A percentile compares a stretch with the other conserved stretches of the same genome.
Conservation (phyloP, 2,113 vertebrate genomes). For the Trematomus loennbergii region DNA sequence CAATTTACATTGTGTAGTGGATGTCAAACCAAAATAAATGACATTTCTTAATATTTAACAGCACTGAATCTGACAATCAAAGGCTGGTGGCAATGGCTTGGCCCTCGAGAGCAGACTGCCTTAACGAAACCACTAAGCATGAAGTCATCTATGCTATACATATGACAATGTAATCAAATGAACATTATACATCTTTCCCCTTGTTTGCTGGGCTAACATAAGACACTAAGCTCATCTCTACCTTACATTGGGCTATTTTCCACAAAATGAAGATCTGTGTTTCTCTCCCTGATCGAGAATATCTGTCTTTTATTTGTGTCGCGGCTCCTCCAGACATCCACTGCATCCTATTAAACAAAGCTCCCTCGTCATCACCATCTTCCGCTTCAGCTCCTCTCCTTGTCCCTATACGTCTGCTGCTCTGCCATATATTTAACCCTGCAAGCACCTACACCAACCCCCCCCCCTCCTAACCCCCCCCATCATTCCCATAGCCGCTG, state of each 20-base stretch:
- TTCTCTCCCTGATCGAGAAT: not conserved
- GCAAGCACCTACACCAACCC: conserved; percentile 48
- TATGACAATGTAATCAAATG: conserved; percentile 31
- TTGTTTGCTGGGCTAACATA: conserved; percentile 16
- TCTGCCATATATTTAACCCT: conserved; percentile 51
- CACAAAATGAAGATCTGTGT: not conserved
- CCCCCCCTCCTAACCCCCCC: conserved; percentile 2
- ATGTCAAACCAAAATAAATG: not conserved
- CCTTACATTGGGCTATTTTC: conserved; percentile 32
- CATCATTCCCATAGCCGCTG: conserved; percentile 45
- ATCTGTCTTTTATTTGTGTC: not conserved
- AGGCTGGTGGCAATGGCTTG: conserved; percentile 11
- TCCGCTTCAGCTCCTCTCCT: conserved; percentile 19
- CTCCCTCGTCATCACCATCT: conserved; percentile 18
- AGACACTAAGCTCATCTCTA: not conserved
- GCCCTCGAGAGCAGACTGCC: not conserved
- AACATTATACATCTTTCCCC: not conserved
- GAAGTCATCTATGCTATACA: conserved; percentile 13
- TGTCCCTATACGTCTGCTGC: conserved; percentile 38
- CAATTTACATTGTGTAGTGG: not conserved
- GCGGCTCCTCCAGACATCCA: conserved; percentile 17
- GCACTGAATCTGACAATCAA: conserved; percentile 24
- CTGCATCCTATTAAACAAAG: conserved; percentile 10
- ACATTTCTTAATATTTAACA: not conserved
- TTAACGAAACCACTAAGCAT: conserved; percentile 17